phyloP scores from a whole-genome alignment of 2,888 invertebrate genomes.

The Trichogramma dendrolimi region DNA sequence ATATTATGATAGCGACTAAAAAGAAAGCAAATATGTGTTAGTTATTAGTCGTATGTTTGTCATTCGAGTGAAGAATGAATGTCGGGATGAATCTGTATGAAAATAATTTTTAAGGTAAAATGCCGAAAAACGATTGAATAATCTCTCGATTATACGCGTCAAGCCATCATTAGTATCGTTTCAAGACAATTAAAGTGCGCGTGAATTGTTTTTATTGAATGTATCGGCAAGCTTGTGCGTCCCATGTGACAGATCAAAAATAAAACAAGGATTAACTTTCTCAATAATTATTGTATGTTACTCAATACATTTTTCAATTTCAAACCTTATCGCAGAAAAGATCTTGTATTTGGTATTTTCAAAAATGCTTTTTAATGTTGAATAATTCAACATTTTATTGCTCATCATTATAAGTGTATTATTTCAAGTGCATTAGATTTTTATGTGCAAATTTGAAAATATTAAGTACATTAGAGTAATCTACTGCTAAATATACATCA shows the following conservation, averaged over 20 bases:
- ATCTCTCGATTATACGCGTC: too few species aligned
- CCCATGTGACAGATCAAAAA: conserved; percentile 28
- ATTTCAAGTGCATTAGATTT: background rate
- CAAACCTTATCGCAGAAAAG: conserved; percentile 8
- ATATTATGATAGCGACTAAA: too few species aligned
- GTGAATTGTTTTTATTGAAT: too few species aligned
- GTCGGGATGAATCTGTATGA: background rate
- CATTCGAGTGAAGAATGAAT: background rate
- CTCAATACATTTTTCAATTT: conserved; percentile 19
- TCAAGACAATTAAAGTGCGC: too few species aligned
- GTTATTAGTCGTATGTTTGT: too few species aligned
- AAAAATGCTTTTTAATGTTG: background rate
- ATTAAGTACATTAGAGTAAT: conserved; percentile 9
- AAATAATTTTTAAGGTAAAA: too few species aligned
- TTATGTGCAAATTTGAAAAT: conserved; percentile 9
- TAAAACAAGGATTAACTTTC: conserved; percentile 30
- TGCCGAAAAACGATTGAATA: too few species aligned
- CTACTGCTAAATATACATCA: background rate
- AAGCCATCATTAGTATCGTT: too few species aligned
- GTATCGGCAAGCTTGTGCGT: conserved; percentile 24
- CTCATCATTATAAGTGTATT: background rate
- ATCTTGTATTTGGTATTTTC: conserved; percentile 14
- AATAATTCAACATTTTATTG: background rate
- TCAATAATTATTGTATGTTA: conserved; percentile 22
- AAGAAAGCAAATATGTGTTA: too few species aligned